Conservation (phyloP, 2,888 invertebrate genomes). For the Celastrina argiolus region DNA sequence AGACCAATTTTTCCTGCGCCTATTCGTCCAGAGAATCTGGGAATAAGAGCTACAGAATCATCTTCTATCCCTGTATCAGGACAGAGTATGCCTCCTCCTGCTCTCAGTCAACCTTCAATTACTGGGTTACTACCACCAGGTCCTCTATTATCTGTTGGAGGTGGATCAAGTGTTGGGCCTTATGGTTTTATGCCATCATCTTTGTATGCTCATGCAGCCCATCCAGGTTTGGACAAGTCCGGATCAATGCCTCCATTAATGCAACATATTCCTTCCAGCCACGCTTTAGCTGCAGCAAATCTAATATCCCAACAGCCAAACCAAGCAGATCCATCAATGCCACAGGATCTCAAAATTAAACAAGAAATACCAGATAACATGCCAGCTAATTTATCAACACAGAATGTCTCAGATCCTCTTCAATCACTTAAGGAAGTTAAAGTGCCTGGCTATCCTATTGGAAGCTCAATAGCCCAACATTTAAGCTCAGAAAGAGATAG, state of each 20-base stretch:
- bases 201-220: slow-evolving; percentile 59
- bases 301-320: slow-evolving; percentile 52
- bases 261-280: slow-evolving; percentile 62
- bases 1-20: slow-evolving; percentile 60
- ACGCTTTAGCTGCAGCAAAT: slow-evolving; percentile 52
- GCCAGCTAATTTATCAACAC: slow-evolving; percentile 72
- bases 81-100: slow-evolving; percentile 66
- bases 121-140: slow-evolving; percentile 77
- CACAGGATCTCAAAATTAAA: slow-evolving; percentile 74
- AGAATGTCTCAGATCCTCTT: slow-evolving; percentile 81
- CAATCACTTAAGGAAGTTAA: slow-evolving; percentile 89
- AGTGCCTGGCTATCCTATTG: slow-evolving; percentile 83
- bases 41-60: slow-evolving; percentile 57
- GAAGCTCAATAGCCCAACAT: slow-evolving; percentile 71
- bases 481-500: slow-evolving; percentile 70
- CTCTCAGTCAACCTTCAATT: slow-evolving; percentile 75
- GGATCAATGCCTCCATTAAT: slow-evolving; percentile 59
- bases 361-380: slow-evolving; percentile 74
- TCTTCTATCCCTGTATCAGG: slow-evolving; percentile 54
- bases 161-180: slow-evolving; percentile 75
- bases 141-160: slow-evolving; percentile 79
- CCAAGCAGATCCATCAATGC: slow-evolving; percentile 67
- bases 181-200: slow-evolving; percentile 80
- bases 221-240: slow-evolving; percentile 64
- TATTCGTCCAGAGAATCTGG: slow-evolving; percentile 64